phyloP scores from a whole-genome alignment of 2,797 vertebrate genomes.

The Leucoraja ocellata region DNA sequence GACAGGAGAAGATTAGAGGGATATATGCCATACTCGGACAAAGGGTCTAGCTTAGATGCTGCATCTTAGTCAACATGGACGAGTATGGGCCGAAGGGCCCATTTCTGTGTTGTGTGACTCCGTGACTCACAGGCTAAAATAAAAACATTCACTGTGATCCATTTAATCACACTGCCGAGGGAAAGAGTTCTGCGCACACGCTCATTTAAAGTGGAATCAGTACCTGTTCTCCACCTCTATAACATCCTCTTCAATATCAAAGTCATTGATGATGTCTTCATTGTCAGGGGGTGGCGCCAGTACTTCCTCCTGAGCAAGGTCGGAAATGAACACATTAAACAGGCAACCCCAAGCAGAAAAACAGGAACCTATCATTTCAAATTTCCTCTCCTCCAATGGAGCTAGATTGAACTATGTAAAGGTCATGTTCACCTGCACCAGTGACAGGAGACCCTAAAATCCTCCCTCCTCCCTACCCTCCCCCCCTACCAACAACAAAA shows the following conservation, averaged over 20 bases:
- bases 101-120: no score
- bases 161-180: not conserved
- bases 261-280: constrained; percentile 94
- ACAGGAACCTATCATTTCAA: not conserved
- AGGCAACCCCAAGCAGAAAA: not conserved
- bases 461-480: not conserved
- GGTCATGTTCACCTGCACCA: not conserved
- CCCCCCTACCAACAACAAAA: no score
- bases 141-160: not conserved
- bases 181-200: not conserved
- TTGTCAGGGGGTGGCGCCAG: constrained; percentile 94
- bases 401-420: not conserved
- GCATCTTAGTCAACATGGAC: no score
- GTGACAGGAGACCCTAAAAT: not conserved
- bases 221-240: constrained; percentile 96
- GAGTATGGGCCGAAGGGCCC: no score
- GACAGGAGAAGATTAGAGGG: no score
- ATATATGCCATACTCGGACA: no score
- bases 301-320: constrained; percentile 81
- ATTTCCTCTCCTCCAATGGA: no score
- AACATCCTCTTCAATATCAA: constrained; percentile 98
- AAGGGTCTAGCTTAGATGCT: no score
- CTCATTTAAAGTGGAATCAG: constrained; percentile 40
- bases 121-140: not conserved
- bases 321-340: constrained; percentile 43